phyloP scores from a whole-genome alignment of 2,797 vertebrate species.

The Oceanodroma leucorhoa region DNA sequence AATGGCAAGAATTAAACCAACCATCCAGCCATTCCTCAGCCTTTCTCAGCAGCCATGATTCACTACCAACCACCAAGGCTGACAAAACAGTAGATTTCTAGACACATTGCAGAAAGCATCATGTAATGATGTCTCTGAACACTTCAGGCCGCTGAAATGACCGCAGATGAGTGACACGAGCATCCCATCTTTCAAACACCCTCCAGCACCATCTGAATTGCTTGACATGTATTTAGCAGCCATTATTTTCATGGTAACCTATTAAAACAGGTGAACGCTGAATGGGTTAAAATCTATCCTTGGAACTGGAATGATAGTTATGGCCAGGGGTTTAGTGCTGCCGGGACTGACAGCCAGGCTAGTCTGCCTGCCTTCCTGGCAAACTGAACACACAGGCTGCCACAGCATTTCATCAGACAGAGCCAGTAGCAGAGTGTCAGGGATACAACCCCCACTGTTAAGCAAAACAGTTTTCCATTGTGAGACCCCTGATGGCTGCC shows the following conservation, averaged over 20 bases:
- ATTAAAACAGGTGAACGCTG: neutral
- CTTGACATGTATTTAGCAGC: neutral
- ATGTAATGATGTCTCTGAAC: neutral
- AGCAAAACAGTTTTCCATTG: neutral
- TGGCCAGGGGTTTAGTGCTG: neutral
- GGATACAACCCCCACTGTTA: neutral
- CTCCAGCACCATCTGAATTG: neutral
- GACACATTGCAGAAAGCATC: neutral
- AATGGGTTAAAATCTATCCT: neutral
- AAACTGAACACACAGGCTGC: neutral
- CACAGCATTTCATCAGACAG: accelerated
- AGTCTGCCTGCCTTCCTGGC: neutral
- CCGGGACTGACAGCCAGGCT: neutral
- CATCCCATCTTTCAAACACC: neutral
- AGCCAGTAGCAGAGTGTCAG: neutral
- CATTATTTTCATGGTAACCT: neutral
- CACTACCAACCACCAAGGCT: neutral
- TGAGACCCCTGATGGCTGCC: neutral
- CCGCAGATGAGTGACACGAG: accelerated
- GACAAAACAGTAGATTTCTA: neutral
- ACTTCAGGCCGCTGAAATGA: neutral
- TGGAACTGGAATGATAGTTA: neutral
- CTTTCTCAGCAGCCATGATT: neutral
- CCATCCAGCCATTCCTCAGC: neutral
- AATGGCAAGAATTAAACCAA: neutral